Conservation (phyloP, 2,888 invertebrate species). For the Eupithecia pulchellata region DNA sequence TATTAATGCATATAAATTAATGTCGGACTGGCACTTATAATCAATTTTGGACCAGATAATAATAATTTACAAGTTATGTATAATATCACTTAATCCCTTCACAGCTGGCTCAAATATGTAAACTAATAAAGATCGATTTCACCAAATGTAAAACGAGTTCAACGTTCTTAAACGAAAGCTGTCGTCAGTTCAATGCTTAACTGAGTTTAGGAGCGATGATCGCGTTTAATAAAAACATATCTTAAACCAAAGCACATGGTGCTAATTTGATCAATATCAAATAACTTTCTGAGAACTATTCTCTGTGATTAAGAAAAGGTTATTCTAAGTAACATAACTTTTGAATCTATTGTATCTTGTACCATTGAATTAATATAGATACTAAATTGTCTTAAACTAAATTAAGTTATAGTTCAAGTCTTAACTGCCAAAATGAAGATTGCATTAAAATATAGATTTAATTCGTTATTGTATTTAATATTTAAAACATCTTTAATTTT, state of each 20-base stretch:
- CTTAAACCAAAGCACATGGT: slow-evolving; percentile 47
- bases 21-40: not conserved
- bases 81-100: not conserved
- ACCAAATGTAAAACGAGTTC: not conserved
- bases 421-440: slow-evolving; percentile 50
- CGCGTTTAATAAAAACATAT: not conserved
- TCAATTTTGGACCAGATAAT: not conserved
- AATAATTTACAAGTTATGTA: not conserved
- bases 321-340: not conserved
- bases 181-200: slow-evolving; percentile 3
- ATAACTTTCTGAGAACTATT: slow-evolving; percentile 60
- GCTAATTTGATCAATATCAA: slow-evolving; percentile 46
- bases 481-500: slow-evolving; percentile 49
- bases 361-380: not conserved
- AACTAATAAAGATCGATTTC: not conserved
- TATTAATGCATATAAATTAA: not conserved
- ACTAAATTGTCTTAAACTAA: slow-evolving; percentile 11
- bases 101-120: not conserved
- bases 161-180: not conserved
- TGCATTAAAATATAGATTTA: slow-evolving; percentile 48
- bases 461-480: slow-evolving; percentile 50
- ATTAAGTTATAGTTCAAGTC: slow-evolving; percentile 34
- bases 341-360: not conserved
- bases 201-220: not conserved
- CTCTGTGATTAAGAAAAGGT: slow-evolving; percentile 17